phyloP scores from a whole-genome alignment of 2,797 vertebrate genomes.

The Erethizon dorsatum region DNA sequence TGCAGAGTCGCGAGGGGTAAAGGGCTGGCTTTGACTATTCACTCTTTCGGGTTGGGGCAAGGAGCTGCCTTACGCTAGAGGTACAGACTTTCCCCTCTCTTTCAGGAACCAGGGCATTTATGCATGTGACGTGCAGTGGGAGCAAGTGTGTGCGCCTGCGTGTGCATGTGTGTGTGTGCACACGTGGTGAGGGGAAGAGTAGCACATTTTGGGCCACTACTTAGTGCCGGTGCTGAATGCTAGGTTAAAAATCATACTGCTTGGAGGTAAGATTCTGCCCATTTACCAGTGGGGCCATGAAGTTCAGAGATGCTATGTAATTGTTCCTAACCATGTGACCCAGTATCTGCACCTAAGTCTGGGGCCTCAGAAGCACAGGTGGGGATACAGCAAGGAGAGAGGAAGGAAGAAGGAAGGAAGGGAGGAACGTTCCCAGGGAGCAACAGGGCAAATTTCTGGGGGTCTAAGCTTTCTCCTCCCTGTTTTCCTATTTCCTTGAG shows the following conservation, averaged over 20 bases:
- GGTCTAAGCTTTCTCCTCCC: not conserved
- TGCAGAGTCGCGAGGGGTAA: conserved; percentile 71
- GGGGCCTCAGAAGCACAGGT: not conserved
- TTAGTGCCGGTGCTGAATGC: not conserved
- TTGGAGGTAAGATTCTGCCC: not conserved
- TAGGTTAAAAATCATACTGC: not conserved
- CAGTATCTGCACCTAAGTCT: not conserved
- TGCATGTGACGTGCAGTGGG: not conserved
- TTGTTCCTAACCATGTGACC: not conserved
- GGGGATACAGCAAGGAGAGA: not conserved
- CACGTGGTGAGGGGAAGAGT: no score
- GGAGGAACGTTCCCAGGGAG: not conserved
- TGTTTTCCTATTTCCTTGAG: not conserved
- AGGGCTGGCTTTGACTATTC: conserved; percentile 81
- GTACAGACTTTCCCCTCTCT: conserved; percentile 45
- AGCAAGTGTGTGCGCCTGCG: not conserved
- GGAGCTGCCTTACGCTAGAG: conserved; percentile 15
- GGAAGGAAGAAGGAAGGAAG: not conserved
- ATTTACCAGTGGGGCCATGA: not conserved
- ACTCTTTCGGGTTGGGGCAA: not conserved
- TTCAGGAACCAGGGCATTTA: conserved; percentile 17
- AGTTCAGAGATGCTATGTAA: not conserved
- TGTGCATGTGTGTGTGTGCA: not conserved
- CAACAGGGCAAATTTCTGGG: not conserved
- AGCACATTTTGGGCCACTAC: not conserved